A percentile compares a stretch with the other conserved stretches of the same genome.
These are phyloP conservation scores for Drosophila takahashii DNA, from an alignment of 1,140 invertebrate genomes.

Conservation along the genomic window DNA sequence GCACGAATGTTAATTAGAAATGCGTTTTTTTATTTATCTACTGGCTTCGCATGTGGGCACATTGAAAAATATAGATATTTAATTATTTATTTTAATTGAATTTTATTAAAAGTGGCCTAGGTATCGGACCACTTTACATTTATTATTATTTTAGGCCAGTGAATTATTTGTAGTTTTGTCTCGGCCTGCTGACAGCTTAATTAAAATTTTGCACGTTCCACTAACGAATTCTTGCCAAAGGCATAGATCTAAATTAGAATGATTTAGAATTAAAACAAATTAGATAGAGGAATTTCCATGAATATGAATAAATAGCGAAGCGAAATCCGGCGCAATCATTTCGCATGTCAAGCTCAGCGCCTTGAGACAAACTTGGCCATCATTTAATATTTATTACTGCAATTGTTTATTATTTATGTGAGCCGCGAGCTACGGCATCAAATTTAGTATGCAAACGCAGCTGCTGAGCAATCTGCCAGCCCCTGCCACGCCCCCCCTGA, in stretches of 20 bases:
- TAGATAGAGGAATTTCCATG: not conserved
- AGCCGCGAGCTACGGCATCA: slow-evolving; percentile 46
- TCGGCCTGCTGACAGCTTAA: slow-evolving; percentile 22
- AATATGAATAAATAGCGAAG: not conserved
- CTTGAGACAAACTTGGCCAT: slow-evolving; percentile 38
- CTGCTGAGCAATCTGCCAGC: slow-evolving; percentile 30
- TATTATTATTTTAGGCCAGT: slow-evolving; percentile 16
- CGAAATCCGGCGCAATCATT: slow-evolving; percentile 11
- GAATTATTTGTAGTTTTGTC: slow-evolving; percentile 6
- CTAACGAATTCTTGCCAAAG: not conserved
- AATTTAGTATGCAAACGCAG: slow-evolving; percentile 75
- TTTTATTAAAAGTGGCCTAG: slow-evolving; percentile 40
- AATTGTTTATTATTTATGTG: slow-evolving; percentile 69
- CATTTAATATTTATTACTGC: slow-evolving; percentile 65
- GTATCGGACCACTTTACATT: slow-evolving; percentile 18
- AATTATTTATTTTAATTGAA: slow-evolving; percentile 76
- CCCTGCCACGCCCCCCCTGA: not conserved
- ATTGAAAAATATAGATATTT: slow-evolving; percentile 47
- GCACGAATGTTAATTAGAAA: slow-evolving; percentile 74
- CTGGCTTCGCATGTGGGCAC: slow-evolving; percentile 5
- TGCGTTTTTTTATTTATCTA: slow-evolving; percentile 24
- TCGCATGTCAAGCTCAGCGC: slow-evolving; percentile 29
- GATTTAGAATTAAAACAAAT: not conserved
- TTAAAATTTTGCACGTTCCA: slow-evolving; percentile 1
- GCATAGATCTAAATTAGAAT: slow-evolving; percentile 1